phyloP scores from a whole-genome alignment of 2,888 invertebrate species.

The Argynnis bischoffii region DNA sequence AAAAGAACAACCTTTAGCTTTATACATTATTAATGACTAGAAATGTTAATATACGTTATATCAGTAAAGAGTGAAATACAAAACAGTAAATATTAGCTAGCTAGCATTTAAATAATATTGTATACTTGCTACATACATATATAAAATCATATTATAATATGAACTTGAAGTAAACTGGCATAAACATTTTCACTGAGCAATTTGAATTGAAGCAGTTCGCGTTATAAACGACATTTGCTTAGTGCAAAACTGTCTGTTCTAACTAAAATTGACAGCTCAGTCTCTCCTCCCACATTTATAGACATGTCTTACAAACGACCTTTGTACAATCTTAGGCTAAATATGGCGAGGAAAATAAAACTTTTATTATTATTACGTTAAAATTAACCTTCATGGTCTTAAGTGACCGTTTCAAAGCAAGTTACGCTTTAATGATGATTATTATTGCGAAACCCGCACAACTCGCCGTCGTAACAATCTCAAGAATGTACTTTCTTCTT shows the following conservation, averaged over 20 bases:
- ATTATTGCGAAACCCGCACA: conserved; percentile 35
- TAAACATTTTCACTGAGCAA: no score
- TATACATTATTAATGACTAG: no score
- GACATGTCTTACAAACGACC: not conserved
- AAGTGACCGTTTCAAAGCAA: conserved; percentile 35
- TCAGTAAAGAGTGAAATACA: no score
- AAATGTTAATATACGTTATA: no score
- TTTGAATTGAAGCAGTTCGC: not conserved
- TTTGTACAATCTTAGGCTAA: not conserved
- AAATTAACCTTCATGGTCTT: conserved; percentile 32
- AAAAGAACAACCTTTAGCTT: no score
- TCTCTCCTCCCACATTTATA: not conserved
- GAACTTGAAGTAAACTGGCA: no score
- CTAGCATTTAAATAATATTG: no score
- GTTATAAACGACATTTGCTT: conserved; percentile 43
- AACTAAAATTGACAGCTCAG: not conserved
- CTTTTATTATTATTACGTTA: conserved; percentile 18
- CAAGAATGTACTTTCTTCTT: conserved; percentile 26
- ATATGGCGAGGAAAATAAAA: not conserved
- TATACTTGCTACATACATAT: no score
- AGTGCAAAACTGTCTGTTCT: conserved; percentile 46
- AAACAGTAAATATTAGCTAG: no score
- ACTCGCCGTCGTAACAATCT: conserved; percentile 31
- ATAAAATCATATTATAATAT: no score
- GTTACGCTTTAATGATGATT: conserved; percentile 38